These are phyloP conservation scores for Pinctada fucata DNA, from an alignment of 2,888 invertebrate species.

Conservation along the genomic window DNA sequence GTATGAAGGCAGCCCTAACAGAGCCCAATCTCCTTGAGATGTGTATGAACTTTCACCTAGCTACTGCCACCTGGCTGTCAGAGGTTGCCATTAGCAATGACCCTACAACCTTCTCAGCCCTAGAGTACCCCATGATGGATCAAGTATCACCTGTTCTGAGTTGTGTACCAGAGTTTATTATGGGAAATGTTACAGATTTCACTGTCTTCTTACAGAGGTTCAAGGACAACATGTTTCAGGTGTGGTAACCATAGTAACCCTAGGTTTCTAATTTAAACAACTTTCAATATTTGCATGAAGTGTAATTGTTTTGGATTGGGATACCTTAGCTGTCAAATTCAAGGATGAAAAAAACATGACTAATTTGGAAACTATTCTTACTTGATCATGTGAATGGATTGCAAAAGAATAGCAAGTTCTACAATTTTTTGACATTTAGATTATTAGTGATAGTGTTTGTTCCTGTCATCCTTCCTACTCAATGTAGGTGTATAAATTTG, in stretches of 20 bases:
- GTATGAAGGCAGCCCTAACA: slow-evolving; percentile 82
- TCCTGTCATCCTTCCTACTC: too few species aligned
- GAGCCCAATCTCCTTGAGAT: slow-evolving; percentile 86
- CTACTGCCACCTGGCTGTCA: slow-evolving; percentile 89
- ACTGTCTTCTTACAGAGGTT: slow-evolving; percentile 82
- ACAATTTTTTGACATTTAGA: too few species aligned
- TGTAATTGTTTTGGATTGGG: background rate
- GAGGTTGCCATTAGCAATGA: slow-evolving; percentile 83
- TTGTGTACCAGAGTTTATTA: slow-evolving; percentile 90
- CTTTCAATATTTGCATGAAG: background rate
- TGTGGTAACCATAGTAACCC: slow-evolving; percentile 29
- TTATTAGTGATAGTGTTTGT: too few species aligned
- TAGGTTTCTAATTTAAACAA: too few species aligned
- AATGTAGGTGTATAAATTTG: too few species aligned
- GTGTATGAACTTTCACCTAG: slow-evolving; percentile 87
- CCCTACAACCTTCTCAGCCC: slow-evolving; percentile 57
- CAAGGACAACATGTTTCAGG: slow-evolving; percentile 73
- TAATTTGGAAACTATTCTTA: too few species aligned
- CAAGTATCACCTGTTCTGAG: slow-evolving; percentile 75
- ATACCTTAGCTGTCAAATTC: background rate
- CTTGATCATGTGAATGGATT: too few species aligned
- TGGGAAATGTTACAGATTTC: slow-evolving; percentile 91
- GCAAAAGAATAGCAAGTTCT: too few species aligned
- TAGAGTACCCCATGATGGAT: slow-evolving; percentile 73
- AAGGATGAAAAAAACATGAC: slow-evolving; percentile 10